Evolutionary conservation across 1,140 invertebrate species (phyloP).

Genomic region (Cheumatopsyche charites): DNA sequence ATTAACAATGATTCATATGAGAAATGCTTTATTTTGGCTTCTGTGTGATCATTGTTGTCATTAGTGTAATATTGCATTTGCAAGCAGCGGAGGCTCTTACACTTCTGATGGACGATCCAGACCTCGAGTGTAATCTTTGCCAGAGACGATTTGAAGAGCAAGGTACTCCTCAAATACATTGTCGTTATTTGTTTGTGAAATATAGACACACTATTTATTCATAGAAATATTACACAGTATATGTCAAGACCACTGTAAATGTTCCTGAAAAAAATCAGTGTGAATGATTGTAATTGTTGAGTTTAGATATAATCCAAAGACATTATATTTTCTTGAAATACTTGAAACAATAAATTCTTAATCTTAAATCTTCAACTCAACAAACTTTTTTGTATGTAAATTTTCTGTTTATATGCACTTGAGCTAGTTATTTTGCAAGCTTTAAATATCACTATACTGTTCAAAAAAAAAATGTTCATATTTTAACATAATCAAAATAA

Average conservation of each 20-base stretch:
- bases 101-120: constrained; percentile 71
- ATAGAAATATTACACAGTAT: constrained; percentile 20
- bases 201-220: constrained; percentile 14
- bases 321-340: too few relatives aligned
- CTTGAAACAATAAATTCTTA: too few relatives aligned
- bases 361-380: too few relatives aligned
- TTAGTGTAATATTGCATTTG: constrained; percentile 57
- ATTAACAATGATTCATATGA: too few relatives aligned
- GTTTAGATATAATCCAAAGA: too few relatives aligned
- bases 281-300: constrained; percentile 13
- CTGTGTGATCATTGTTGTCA: constrained; percentile 21
- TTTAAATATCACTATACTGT: too few relatives aligned
- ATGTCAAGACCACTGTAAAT: constrained; percentile 30
- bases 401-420: too few relatives aligned
- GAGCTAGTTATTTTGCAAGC: too few relatives aligned
- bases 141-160: constrained; percentile 77
- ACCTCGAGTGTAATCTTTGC: constrained; percentile 71
- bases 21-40: constrained; percentile 10
- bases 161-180: constrained; percentile 61
- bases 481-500: too few relatives aligned
- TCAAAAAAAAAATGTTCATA: too few relatives aligned
- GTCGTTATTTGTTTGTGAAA: constrained; percentile 26
- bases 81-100: constrained; percentile 70
- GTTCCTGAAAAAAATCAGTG: neutral
- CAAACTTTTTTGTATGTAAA: too few relatives aligned